Conservation (phyloP, 1,140 invertebrate species). For the Meloidogyne chitwoodi region DNA sequence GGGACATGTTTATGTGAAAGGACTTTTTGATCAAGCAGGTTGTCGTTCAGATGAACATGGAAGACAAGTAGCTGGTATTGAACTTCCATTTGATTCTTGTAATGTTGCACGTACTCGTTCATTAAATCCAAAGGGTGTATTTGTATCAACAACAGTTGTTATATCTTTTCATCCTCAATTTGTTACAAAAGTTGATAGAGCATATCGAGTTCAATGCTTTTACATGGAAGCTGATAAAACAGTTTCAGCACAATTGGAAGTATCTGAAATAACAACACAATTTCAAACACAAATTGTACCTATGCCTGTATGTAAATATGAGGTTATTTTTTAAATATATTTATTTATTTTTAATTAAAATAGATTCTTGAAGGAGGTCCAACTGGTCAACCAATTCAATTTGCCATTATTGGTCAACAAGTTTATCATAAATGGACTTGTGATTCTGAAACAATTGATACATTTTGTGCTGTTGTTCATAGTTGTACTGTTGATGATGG, state of each 20-base stretch:
- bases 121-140: constrained; percentile 57
- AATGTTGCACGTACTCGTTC: constrained; percentile 60
- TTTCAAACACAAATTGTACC: constrained; percentile 60
- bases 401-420: constrained; percentile 60
- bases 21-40: constrained; percentile 56
- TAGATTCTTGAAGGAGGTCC: constrained; percentile 59
- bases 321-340: constrained; percentile 30
- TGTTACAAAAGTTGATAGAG: constrained; percentile 59
- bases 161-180: constrained; percentile 59
- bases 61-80: constrained; percentile 59
- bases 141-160: constrained; percentile 59
- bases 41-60: constrained; percentile 59
- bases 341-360: neutral
- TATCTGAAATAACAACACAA: constrained; percentile 58
- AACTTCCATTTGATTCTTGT: constrained; percentile 58
- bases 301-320: constrained; percentile 59
- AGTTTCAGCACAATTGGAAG: constrained; percentile 55
- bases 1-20: constrained; percentile 59
- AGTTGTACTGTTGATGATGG: constrained; percentile 59
- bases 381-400: constrained; percentile 56
- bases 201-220: constrained; percentile 60
- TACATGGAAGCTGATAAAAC: constrained; percentile 61
- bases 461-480: constrained; percentile 60
- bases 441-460: constrained; percentile 58
- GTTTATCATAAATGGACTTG: constrained; percentile 61